These are phyloP conservation scores for Leucophenga maculata DNA, from an alignment of 2,888 invertebrate genomes.

Conservation along the genomic window DNA sequence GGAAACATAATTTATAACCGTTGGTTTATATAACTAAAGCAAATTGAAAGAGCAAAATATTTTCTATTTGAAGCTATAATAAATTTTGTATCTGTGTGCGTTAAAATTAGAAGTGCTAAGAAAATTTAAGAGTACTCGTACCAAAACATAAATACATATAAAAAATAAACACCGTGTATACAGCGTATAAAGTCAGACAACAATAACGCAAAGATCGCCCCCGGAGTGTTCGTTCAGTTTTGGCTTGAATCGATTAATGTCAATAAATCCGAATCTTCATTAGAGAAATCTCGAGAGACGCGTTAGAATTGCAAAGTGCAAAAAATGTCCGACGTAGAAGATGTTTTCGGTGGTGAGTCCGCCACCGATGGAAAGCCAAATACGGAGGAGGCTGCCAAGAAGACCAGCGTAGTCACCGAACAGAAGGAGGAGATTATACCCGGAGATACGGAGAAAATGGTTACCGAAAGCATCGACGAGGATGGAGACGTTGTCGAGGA, in stretches of 20 bases:
- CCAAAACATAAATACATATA: constrained; percentile 13
- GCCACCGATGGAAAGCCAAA: constrained; percentile 40
- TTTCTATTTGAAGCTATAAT: neutral
- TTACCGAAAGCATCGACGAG: constrained; percentile 68
- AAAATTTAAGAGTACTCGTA: neutral
- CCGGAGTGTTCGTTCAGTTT: too few species aligned
- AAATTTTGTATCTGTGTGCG: constrained; percentile 39
- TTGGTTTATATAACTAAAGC: constrained; percentile 19
- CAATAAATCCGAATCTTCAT: too few species aligned
- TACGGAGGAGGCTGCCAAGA: constrained; percentile 23
- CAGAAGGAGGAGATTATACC: constrained; percentile 61
- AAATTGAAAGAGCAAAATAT: constrained; percentile 30
- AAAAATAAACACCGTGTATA: too few species aligned
- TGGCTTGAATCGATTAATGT: too few species aligned
- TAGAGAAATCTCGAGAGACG: too few species aligned
- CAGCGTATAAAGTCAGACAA: too few species aligned
- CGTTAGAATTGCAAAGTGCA: constrained; percentile 27
- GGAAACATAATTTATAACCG: too few species aligned
- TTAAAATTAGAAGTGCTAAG: constrained; percentile 42
- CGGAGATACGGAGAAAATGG: constrained; percentile 65
- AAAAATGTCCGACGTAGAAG: constrained; percentile 70
- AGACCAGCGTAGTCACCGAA: constrained; percentile 54
- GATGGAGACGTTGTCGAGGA: constrained; percentile 71
- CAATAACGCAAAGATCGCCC: too few species aligned
- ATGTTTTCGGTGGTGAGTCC: constrained; percentile 57